Conservation (phyloP, 2,888 invertebrate species). For the Phoenoteleia sp. region DNA sequence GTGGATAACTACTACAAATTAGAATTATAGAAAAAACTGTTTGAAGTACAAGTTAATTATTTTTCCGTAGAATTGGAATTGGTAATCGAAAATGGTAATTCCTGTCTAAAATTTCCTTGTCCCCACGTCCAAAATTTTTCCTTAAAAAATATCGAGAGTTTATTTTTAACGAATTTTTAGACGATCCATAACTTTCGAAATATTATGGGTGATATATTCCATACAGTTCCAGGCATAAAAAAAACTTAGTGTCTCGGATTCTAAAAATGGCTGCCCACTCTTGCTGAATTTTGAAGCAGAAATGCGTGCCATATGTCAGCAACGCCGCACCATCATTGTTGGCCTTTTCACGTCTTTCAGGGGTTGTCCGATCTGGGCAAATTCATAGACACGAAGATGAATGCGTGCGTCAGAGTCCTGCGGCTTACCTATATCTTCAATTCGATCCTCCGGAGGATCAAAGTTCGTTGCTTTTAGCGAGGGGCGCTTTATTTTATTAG, state of each 20-base stretch:
- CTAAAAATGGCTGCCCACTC: constrained; percentile 15
- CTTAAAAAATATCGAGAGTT: no score
- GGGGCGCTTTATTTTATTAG: constrained; percentile 58
- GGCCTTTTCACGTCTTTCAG: background rate
- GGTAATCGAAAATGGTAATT: no score
- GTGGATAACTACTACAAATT: no score
- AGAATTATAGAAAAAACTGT: no score
- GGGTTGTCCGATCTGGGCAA: constrained; percentile 40
- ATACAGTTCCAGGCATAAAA: no score
- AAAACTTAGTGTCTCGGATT: constrained; percentile 36
- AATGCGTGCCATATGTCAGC: constrained; percentile 38
- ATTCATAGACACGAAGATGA: constrained; percentile 55
- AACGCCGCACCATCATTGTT: constrained; percentile 7
- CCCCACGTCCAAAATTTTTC: no score
- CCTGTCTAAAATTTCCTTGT: no score
- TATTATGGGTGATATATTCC: no score
- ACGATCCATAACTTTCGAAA: no score
- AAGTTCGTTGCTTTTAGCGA: constrained; percentile 57
- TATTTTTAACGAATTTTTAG: no score
- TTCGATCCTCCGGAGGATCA: constrained; percentile 63
- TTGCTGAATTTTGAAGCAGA: constrained; percentile 19
- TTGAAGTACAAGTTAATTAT: no score
- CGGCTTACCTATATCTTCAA: constrained; percentile 60
- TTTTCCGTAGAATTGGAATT: no score
- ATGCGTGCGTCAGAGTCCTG: constrained; percentile 52